Conservation (phyloP, 2,113 vertebrate species). For the Alethe castanea region DNA sequence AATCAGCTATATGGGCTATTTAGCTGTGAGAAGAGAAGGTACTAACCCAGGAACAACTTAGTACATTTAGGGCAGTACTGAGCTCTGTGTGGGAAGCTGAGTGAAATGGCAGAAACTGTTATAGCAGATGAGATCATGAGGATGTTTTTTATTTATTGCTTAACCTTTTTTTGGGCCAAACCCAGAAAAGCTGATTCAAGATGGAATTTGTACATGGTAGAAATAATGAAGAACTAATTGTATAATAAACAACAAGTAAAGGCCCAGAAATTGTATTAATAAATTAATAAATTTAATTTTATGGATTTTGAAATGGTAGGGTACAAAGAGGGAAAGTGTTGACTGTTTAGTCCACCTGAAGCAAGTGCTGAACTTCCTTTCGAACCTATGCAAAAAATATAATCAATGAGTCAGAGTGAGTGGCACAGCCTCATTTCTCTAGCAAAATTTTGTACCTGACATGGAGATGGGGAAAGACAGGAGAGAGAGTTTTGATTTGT, state of each 20-base stretch:
- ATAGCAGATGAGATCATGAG: neutral
- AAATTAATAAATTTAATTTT: neutral
- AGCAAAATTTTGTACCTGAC: neutral
- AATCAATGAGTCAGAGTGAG: neutral
- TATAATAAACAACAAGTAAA: neutral
- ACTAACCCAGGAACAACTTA: neutral
- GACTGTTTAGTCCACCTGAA: neutral
- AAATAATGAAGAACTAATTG: neutral
- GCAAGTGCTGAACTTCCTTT: neutral
- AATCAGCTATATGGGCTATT: neutral
- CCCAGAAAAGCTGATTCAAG: neutral
- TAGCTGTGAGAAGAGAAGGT: conserved; percentile 1
- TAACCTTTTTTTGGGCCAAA: neutral
- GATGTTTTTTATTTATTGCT: neutral
- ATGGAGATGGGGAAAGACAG: neutral
- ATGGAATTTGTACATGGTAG: neutral
- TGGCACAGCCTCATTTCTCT: neutral
- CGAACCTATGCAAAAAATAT: neutral
- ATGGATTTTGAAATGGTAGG: neutral
- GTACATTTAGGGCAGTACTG: conserved; percentile 4
- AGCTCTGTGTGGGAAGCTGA: conserved; percentile 24
- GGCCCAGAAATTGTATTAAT: fast-evolving
- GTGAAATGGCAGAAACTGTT: conserved; percentile 17
- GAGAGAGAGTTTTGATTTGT: neutral
- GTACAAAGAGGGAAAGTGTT: neutral